Evolutionary conservation across 1,140 invertebrate species (phyloP), one percentile per base, ranked within the genome.

Genomic region (Pogonognathellus flavescens): DNA sequence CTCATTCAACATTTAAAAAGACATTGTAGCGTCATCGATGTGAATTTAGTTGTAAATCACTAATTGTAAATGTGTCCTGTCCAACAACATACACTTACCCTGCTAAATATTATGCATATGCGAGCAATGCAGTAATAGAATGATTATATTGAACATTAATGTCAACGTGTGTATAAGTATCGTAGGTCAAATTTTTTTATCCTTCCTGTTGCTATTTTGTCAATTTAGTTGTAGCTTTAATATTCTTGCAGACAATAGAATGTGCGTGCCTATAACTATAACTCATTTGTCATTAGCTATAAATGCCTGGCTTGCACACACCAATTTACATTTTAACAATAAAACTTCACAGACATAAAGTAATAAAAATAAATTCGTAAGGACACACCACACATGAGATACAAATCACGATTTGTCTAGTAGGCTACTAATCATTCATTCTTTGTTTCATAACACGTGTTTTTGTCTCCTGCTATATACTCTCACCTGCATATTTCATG

Each of bases 331-430:
- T 25, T 66, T 60, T 66, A 66, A 25, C 62, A 31, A 66, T 66
- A 66, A 66, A 66, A 66, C 20, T 20, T 22, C 20, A 22, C 10
- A 66, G 8, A 25, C 11, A 9, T 13, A 66, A 6, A 66, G 14
- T 60, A 60, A 60, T 60, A 60, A 60, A 60, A 60, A 20, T 60
- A 66, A 66, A 66, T 66, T 31, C 62, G 11, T 66, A 66, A 66
- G 62, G 62, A 66, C 62, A 66, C 18, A 60, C 18, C 59, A 60
- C 59, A 41, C 31, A 41, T 41, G 6, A 41, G 31, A 41, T 41
- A 41, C 31, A 41, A 41, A 41, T 41, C 31, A 41, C 31, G 1
- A 41, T 41, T 41, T 41, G 31, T 41, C 6, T 41, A n/a, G n/a
- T n/a, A n/a, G n/a, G 31, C 31, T n/a, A 6, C 31, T 41, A 41